Base-by-base conservation (phyloP, 2,888 invertebrate species). In the Bombylius major region DNA sequence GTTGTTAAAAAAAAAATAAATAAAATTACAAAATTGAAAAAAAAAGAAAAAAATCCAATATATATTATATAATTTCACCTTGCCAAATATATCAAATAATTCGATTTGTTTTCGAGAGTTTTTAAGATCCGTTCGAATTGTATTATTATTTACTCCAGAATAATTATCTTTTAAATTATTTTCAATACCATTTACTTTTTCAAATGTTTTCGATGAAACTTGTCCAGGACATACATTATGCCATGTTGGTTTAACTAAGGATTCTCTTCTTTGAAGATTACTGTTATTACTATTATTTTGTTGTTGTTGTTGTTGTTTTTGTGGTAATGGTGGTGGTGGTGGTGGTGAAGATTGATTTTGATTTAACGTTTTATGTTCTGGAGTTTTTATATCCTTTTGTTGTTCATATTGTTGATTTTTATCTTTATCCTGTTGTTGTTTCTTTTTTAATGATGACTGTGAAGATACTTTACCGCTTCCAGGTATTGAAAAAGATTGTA, bases 161-260 rank as follows among this genome's bases (percentile, higher is more conserved):
- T 33, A 13, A 44, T 4, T 44, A 4, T 57, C 54, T n/a, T 61
- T 54, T 52, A 56, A 46, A 51, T 58, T 57, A 23, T 58, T 55
- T 45, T 58, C 66, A 58, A 71, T 68, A 62, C 70, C 69, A 61
- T 70, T 72, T 57, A 71, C 69, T 61, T 69, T 70, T 60, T 71
- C 71, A 60, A 72, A 62, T 13, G 71, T 71, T 55, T 70, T 70
- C 4, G 69, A 65, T 13, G 72, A 69, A 58, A 72, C 61, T 60
- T 74, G 74, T 36, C 73, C 73, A 0, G 73, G 73, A 4, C 69
- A 69, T 39, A 72, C 72, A 60, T 73, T 70, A 64, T 72, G 75
- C 73, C 73, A 74, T 44, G 75, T 74, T 47, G 73, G 73, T 58
- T 75, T 75, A 32, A 73, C 72, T 57, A 75, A 58, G 0, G 75